Evolutionary conservation across 2,113 vertebrate genomes (phyloP).

Genomic region (Coryphaenoides rupestris): DNA sequence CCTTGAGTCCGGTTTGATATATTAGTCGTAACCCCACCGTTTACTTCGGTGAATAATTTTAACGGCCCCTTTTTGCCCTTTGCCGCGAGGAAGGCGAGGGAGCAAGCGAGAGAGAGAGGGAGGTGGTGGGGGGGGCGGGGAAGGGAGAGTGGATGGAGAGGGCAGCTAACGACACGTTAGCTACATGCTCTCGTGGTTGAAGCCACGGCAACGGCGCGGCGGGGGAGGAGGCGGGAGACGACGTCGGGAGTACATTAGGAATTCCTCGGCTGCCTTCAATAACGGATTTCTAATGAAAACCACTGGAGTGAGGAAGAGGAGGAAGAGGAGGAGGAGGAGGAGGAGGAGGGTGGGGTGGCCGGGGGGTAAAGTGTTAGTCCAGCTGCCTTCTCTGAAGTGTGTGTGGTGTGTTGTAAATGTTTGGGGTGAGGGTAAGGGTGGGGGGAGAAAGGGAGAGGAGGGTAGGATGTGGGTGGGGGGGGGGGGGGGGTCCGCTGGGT

Average conservation of each 20-base stretch:
- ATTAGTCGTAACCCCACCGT: conserved; percentile 52
- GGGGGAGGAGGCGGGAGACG: conserved; percentile 21
- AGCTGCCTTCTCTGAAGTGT: conserved; percentile 75
- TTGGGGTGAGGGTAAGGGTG: conserved; percentile 30
- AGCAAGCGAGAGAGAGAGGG: conserved; percentile 19
- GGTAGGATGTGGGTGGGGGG: conserved; percentile 25
- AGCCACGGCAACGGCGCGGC: conserved; percentile 68
- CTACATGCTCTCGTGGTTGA: conserved; percentile 61
- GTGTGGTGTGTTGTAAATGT: conserved; percentile 67
- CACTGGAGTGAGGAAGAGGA: conserved; percentile 37
- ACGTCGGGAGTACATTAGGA: conserved; percentile 58
- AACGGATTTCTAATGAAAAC: conserved; percentile 72
- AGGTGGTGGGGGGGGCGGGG: conserved; percentile 28
- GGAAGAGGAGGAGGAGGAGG: conserved; percentile 25
- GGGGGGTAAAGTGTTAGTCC: conserved; percentile 65
- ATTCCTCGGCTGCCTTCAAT: conserved; percentile 74
- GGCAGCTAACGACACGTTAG: conserved; percentile 22
- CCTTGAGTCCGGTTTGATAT: conserved; percentile 39
- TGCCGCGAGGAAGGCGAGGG: conserved; percentile 26
- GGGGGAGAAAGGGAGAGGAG: too few relatives aligned
- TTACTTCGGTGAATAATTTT: conserved; percentile 58
- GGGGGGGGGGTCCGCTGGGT: conserved; percentile 14
- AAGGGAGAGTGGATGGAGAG: conserved; percentile 35
- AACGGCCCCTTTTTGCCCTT: conserved; percentile 21
- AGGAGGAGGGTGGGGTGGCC: conserved; percentile 21